Percentiles rank a stretch among this genome's conserved stretches.
Evolutionary conservation across 2,113 vertebrate species (phyloP).

Genomic region (Hyla sarda): DNA sequence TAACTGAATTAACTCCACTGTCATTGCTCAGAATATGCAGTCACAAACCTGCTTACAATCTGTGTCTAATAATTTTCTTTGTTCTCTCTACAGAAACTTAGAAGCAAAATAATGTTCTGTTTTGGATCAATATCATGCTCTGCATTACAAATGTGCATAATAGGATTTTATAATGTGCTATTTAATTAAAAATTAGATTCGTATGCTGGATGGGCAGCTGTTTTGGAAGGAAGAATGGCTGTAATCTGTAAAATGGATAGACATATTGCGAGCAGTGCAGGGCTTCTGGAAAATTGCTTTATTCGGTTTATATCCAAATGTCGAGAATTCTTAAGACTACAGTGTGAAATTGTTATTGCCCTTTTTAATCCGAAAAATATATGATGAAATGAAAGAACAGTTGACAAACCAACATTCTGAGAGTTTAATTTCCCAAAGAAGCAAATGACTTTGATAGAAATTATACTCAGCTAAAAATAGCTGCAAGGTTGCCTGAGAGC

Average conservation of each 20-base stretch:
- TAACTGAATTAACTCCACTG: not conserved
- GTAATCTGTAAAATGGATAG: conserved; percentile 8
- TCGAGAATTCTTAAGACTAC: not conserved
- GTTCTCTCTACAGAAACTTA: conserved; percentile 18
- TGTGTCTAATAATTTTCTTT: conserved; percentile 32
- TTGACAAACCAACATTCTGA: not conserved
- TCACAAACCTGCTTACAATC: conserved; percentile 30
- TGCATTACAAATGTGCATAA: conserved; percentile 55
- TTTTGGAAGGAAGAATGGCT: conserved; percentile 18
- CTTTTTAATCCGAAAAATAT: not conserved
- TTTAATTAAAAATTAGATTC: conserved; percentile 47
- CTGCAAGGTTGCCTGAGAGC: conserved; percentile 21
- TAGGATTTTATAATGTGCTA: conserved; percentile 49
- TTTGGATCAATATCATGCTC: conserved; percentile 50
- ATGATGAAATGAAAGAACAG: not conserved
- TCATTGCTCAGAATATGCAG: conserved; percentile 5
- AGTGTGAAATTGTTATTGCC: conserved; percentile 14
- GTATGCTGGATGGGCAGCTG: conserved; percentile 41
- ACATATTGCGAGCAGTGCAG: conserved; percentile 3
- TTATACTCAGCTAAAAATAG: not conserved
- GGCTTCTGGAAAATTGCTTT: conserved; percentile 9
- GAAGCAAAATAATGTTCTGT: conserved; percentile 23
- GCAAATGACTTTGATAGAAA: conserved; percentile 42
- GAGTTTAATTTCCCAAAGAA: not conserved
- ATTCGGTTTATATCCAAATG: not conserved